Conservation (phyloP, 2,797 vertebrate species). For the Champsocephalus gunnari region DNA sequence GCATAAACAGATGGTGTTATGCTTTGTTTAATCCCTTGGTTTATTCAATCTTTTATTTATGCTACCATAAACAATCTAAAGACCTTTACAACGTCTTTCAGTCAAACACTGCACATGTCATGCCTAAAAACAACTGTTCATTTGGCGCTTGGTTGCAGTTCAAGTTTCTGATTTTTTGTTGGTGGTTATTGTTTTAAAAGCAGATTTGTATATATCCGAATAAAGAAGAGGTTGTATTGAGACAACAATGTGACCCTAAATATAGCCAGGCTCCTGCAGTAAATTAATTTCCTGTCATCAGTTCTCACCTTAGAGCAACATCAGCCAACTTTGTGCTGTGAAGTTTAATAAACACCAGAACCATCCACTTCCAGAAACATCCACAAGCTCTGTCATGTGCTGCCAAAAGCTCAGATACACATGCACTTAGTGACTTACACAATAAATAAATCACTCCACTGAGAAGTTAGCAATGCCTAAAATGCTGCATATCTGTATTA, state of each 20-base stretch:
- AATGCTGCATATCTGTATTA: not conserved
- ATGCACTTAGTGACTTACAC: not conserved
- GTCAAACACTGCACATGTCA: not conserved
- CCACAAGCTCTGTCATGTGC: not conserved
- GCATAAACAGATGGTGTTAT: not conserved
- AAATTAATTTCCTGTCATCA: constrained; percentile 1
- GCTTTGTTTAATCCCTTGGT: not conserved
- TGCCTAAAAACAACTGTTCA: not conserved
- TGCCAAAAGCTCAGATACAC: not conserved
- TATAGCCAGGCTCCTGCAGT: not conserved
- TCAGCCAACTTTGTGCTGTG: constrained; percentile 1
- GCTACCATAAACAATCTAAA: not conserved
- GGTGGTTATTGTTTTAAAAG: not conserved
- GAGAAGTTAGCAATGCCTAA: not conserved
- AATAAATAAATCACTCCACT: not conserved
- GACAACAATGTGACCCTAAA: not conserved
- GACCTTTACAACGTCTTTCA: not conserved
- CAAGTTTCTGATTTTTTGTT: not conserved
- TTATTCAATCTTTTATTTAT: constrained; percentile 1
- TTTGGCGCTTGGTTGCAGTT: not conserved
- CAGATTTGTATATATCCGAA: not conserved
- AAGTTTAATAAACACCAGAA: constrained; percentile 15
- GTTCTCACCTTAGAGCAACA: not conserved
- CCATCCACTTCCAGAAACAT: not conserved
- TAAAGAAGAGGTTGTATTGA: not conserved